These are phyloP conservation scores for Bolinopsis microptera DNA, from an alignment of 37 sponge, comb jelly and placozoan genomes.

Conservation along the genomic window DNA sequence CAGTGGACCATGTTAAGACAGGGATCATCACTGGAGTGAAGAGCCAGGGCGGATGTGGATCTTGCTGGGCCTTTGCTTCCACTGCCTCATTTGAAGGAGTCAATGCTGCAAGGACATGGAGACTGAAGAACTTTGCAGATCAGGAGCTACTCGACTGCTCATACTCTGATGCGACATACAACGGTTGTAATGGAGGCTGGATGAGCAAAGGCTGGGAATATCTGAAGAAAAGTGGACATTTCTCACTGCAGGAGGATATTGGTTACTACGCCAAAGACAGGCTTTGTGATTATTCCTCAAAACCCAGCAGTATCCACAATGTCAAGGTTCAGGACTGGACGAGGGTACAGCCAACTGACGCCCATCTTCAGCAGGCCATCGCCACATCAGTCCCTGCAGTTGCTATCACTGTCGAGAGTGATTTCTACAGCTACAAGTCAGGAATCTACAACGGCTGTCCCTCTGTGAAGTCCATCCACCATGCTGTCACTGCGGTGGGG, in stretches of 20 bases:
- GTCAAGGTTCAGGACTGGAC: not conserved
- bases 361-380: not conserved
- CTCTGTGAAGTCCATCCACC: not conserved
- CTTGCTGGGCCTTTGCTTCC: not conserved
- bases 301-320: not conserved
- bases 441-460: slow-evolving; percentile 19
- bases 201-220: not conserved
- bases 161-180: not conserved
- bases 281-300: not conserved
- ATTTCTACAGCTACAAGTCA: not conserved
- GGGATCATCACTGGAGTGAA: not conserved
- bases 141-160: slow-evolving; percentile 1
- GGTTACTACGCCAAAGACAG: slow-evolving; percentile 5
- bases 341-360: not conserved
- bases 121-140: not conserved
- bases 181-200: slow-evolving; percentile 7
- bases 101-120: not conserved
- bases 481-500: not conserved
- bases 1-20: not conserved
- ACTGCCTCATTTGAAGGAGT: not conserved
- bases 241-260: not conserved
- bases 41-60: not conserved
- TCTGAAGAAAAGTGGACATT: not conserved
- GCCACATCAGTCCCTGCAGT: not conserved
- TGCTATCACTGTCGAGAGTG: not conserved